These are phyloP conservation scores for Conomelus anceps DNA, from an alignment of 2,888 invertebrate species.

Conservation along the genomic window DNA sequence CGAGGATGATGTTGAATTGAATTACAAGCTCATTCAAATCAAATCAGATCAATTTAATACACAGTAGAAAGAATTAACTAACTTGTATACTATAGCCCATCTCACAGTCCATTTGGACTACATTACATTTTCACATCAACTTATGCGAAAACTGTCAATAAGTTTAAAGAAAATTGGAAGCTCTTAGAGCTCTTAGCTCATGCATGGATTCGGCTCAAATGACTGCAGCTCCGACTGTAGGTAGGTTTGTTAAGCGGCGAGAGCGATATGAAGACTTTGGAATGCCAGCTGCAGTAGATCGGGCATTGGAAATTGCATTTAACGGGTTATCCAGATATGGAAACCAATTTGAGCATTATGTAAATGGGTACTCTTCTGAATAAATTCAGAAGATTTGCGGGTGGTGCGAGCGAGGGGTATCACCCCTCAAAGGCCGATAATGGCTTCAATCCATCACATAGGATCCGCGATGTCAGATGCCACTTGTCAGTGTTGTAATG, in stretches of 20 bases:
- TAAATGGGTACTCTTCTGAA: conserved; percentile 1
- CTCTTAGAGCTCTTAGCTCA: no score
- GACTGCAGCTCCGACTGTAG: background rate
- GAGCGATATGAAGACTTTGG: background rate
- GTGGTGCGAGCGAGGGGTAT: background rate
- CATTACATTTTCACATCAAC: no score
- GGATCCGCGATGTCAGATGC: background rate
- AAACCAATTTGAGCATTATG: conserved; percentile 13
- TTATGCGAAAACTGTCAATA: no score
- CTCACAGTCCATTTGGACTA: no score
- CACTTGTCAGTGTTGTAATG: conserved; percentile 14
- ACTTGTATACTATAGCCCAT: no score
- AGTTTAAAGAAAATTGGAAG: no score
- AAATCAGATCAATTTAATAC: no score
- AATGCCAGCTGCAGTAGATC: background rate
- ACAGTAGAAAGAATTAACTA: no score
- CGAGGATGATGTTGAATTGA: no score
- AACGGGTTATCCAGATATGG: conserved; percentile 2
- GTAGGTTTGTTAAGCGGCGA: background rate
- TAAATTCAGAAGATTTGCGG: conserved; percentile 6
- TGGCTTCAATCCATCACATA: conserved; percentile 8
- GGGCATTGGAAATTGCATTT: conserved; percentile 4
- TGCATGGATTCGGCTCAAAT: background rate
- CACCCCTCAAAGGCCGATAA: background rate
- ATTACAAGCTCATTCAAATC: no score